A percentile compares a stretch with the other conserved stretches of the same genome.
phyloP scores from a whole-genome alignment of 2,113 vertebrate genomes.

The Carlito syrichta region DNA sequence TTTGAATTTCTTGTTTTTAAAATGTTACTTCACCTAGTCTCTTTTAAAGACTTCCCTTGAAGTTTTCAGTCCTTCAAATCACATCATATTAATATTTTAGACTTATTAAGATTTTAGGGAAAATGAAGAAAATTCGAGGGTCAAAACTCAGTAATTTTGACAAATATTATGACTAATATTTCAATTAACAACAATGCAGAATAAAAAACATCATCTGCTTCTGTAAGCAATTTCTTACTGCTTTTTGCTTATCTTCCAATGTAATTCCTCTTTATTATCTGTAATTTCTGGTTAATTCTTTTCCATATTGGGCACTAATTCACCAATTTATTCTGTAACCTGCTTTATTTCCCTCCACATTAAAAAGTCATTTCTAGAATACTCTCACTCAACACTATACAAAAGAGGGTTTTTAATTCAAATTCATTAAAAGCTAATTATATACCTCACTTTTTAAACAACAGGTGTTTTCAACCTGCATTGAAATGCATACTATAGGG shows the following conservation, averaged over 20 bases:
- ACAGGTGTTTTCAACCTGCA: background rate
- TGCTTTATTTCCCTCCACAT: background rate
- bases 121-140: background rate
- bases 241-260: background rate
- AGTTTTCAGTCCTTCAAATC: conserved; percentile 1
- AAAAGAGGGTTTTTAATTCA: background rate
- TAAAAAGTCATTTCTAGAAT: background rate
- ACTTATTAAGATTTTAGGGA: background rate
- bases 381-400: background rate
- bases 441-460: background rate
- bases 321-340: background rate
- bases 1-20: background rate
- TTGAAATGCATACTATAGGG: background rate
- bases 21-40: background rate
- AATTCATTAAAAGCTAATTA: background rate
- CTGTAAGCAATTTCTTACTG: background rate
- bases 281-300: background rate
- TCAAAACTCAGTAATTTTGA: background rate
- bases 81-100: background rate
- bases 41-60: background rate
- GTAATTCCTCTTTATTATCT: background rate
- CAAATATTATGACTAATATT: background rate
- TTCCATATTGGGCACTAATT: background rate
- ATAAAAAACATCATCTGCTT: background rate
- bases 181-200: background rate